phyloP scores from a whole-genome alignment of 2,888 invertebrate genomes.

The Geophilus truncorum region DNA sequence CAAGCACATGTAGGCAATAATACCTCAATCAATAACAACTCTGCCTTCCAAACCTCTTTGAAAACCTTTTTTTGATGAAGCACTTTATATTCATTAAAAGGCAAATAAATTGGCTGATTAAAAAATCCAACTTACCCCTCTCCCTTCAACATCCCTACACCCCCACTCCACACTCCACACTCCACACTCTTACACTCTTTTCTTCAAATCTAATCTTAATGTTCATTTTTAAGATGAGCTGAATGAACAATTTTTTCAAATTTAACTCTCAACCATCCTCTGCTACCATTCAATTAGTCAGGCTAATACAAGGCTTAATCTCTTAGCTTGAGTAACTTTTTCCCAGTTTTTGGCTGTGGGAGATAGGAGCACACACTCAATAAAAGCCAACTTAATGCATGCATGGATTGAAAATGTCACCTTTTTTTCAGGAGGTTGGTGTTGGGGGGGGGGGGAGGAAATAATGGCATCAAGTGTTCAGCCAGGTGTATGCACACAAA shows the following conservation, averaged over 20 bases:
- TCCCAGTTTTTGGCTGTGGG: background rate
- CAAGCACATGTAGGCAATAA: too few species aligned
- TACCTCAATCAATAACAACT: too few species aligned
- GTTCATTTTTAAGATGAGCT: constrained; percentile 6
- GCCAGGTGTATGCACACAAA: background rate
- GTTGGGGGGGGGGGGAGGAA: too few species aligned
- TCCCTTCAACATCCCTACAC: too few species aligned
- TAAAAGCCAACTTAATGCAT: background rate
- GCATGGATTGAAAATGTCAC: background rate
- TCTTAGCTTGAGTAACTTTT: background rate
- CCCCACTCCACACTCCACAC: too few species aligned
- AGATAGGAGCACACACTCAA: background rate
- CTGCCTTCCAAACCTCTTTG: too few species aligned
- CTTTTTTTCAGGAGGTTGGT: too few species aligned
- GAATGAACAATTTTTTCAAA: background rate
- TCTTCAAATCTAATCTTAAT: constrained; percentile 5
- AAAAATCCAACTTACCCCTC: too few species aligned
- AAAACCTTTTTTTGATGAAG: background rate
- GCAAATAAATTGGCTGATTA: background rate
- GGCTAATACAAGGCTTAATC: background rate
- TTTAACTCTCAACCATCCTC: too few species aligned
- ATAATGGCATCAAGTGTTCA: constrained; percentile 11
- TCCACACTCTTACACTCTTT: background rate
- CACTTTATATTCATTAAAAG: background rate
- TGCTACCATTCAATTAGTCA: constrained; percentile 1